A percentile compares a stretch with the other conserved stretches of the same genome.
Evolutionary conservation across 2,797 vertebrate species (phyloP).

Genomic region (Anabacerthia variegaticeps): DNA sequence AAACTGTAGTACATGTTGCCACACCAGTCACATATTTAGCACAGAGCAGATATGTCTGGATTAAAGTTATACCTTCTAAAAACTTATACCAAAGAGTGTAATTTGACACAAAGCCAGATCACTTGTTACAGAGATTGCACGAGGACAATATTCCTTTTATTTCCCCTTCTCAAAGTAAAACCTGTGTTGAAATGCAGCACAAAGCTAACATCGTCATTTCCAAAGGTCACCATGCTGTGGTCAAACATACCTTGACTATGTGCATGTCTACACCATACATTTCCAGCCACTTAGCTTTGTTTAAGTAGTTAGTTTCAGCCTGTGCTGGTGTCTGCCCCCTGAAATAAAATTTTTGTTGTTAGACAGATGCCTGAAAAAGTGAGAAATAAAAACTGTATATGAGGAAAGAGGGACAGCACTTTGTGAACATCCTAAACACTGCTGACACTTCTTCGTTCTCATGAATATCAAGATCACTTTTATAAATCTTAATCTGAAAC

Average conservation of each 20-base stretch:
- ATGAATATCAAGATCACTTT: background rate
- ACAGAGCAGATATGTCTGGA: background rate
- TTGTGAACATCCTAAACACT: background rate
- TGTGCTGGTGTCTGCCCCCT: conserved; percentile 95
- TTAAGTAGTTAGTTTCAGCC: conserved; percentile 97
- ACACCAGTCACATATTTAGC: background rate
- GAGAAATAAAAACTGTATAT: background rate
- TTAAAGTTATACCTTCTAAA: background rate
- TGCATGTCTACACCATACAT: conserved; percentile 99
- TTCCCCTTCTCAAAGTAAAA: background rate
- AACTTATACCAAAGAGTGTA: background rate
- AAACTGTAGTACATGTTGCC: background rate
- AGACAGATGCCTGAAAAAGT: conserved; percentile 13
- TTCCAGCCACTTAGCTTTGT: conserved; percentile 99
- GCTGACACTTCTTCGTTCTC: background rate
- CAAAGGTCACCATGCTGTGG: background rate
- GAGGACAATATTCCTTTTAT: background rate
- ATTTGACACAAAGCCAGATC: background rate
- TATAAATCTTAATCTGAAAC: background rate
- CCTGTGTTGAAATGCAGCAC: background rate
- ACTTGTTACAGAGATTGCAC: background rate
- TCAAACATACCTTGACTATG: conserved; percentile 90
- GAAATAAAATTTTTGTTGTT: conserved; percentile 65
- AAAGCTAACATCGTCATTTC: background rate
- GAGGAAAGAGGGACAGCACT: background rate